Base-by-base conservation (phyloP, 2,113 vertebrate genomes). In the Mesoclemmys tuberculata region DNA sequence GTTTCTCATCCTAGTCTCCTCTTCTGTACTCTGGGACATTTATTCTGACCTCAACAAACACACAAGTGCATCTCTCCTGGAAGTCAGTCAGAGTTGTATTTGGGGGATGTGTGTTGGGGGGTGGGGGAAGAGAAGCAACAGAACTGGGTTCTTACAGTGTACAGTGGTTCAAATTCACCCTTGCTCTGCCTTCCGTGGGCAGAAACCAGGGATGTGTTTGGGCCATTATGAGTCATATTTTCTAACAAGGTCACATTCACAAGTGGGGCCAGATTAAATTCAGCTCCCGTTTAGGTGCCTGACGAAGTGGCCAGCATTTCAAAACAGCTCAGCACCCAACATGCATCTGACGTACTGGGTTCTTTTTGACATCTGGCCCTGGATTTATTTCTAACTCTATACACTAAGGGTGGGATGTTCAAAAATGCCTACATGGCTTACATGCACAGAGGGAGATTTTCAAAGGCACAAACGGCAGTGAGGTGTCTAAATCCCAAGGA, bases 1-100 rank as follows among this genome's bases (percentile, higher is more conserved):
- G 68, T 64, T 95, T 84, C 93, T 92, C 4, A 87, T 87, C 27
- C 31, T 86, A 6, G 87, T 90, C 93, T 80, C 92, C 81, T 96
- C 61, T 80, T n/a, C n/a, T 1, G 0, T 51, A 38, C 54, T 81
- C 29, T 44, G 35, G 71, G 83, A 27, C 56, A 21, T 8, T 3
- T 85, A 35, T 48, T 87, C 71, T 85, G 1, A 54, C 80, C 86
- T 80, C 21, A 94, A 90, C 18, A 94, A 90, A 78, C 13, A 56
- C 29, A 54, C 52, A 83, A 64, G 3, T 1, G 2, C 79, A 49
- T 77, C 31, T 68, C 4, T 46, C 52, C 8, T 83, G n/a, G 84
- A 94, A 93, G 80, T 8, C 41, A 54, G 2, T 24, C n/a, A 14
- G 82, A 92, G n/a, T 64, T 81, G 31, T 87, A 19, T 68, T n/a